These are phyloP conservation scores for Baryphthengus martii DNA, from an alignment of 2,113 vertebrate genomes.

Conservation along the genomic window DNA sequence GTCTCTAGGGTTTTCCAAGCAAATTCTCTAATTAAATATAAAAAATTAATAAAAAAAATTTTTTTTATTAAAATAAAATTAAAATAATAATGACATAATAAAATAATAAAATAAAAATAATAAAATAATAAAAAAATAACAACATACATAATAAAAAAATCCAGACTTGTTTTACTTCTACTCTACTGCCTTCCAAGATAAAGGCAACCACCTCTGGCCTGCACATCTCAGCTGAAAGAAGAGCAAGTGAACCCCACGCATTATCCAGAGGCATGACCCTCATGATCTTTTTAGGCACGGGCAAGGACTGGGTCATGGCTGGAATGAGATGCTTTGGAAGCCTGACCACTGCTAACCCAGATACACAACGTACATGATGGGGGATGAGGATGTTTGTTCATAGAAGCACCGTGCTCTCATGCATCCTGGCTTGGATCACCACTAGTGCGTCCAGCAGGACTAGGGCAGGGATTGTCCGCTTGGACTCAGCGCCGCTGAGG, in stretches of 20 bases:
- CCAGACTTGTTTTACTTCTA: not conserved
- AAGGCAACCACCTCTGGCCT: not conserved
- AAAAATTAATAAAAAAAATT: no score
- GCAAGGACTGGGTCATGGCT: not conserved
- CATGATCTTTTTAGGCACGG: accelerated
- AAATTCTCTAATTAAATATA: not conserved
- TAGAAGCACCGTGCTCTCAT: not conserved
- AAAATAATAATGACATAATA: no score
- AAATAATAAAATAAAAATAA: no score
- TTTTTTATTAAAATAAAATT: no score
- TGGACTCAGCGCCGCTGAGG: no score
- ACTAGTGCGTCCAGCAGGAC: no score
- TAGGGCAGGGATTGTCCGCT: no score
- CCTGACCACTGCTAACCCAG: not conserved
- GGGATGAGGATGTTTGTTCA: not conserved
- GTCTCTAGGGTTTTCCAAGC: not conserved
- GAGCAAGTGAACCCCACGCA: not conserved
- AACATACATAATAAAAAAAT: not conserved
- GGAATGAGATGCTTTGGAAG: not conserved
- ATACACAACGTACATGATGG: accelerated
- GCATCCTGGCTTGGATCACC: no score
- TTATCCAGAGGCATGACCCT: accelerated
- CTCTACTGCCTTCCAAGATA: not conserved
- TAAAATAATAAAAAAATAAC: not conserved
- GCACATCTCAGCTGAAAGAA: not conserved